A percentile compares a stretch with the other conserved stretches of the same genome.
Evolutionary conservation across 2,888 invertebrate species (phyloP).

Genomic region (Amphipoea oculea): DNA sequence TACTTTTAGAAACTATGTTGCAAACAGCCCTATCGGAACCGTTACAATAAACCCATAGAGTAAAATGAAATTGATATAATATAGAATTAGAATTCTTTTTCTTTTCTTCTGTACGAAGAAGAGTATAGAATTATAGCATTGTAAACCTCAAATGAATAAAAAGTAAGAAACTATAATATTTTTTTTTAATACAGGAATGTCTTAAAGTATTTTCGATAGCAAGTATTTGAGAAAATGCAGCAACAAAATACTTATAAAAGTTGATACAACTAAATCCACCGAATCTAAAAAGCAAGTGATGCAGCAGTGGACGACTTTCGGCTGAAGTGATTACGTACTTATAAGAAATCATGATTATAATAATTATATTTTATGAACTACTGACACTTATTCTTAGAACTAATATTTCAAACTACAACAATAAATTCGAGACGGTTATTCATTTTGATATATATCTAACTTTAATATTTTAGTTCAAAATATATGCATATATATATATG

Average conservation of each 20-base stretch:
- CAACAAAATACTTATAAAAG: neutral
- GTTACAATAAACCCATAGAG: neutral
- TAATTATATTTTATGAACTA: constrained; percentile 14
- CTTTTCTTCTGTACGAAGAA: constrained; percentile 24
- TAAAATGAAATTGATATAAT: neutral
- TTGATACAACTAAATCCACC: neutral
- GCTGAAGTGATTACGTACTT: neutral
- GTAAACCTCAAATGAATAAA: neutral
- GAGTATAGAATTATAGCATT: neutral
- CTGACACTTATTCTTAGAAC: constrained; percentile 35
- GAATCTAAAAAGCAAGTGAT: neutral
- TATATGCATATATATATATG: neutral
- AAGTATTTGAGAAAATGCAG: neutral
- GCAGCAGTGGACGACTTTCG: no score
- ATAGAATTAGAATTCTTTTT: neutral
- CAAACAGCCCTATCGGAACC: neutral
- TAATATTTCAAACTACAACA: constrained; percentile 51
- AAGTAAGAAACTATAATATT: neutral
- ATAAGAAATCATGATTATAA: neutral
- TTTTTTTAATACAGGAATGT: neutral
- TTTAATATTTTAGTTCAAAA: constrained; percentile 6
- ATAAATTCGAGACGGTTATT: constrained; percentile 63
- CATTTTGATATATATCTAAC: constrained; percentile 32
- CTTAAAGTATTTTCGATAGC: neutral
- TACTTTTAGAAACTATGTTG: constrained; percentile 3